These are phyloP conservation scores for Nothoprocta perdicaria DNA, from an alignment of 2,113 vertebrate species.

Conservation along the genomic window DNA sequence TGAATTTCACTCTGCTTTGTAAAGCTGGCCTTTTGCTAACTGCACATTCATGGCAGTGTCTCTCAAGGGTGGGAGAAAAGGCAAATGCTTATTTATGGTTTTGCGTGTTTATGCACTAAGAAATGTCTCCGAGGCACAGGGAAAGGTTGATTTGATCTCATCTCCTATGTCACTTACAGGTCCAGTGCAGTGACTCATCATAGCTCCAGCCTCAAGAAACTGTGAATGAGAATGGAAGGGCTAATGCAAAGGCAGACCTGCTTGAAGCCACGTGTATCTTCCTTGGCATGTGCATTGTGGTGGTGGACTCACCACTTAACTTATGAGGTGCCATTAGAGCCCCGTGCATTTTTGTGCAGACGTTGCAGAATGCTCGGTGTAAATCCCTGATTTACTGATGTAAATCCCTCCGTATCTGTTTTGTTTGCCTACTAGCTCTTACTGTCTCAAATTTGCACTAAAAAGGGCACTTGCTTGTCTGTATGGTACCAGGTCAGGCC, in stretches of 20 bases:
- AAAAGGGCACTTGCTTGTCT: background rate
- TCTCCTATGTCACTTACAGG: no score
- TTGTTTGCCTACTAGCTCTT: background rate
- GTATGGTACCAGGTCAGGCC: background rate
- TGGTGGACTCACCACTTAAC: no score
- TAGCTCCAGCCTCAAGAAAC: no score
- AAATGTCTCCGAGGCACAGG: background rate
- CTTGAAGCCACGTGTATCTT: no score
- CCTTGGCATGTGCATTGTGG: no score
- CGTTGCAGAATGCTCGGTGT: no score
- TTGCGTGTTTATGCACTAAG: background rate
- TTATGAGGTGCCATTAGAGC: no score
- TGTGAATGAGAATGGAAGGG: no score
- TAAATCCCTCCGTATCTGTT: accelerated
- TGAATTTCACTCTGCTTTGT: background rate
- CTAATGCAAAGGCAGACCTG: no score
- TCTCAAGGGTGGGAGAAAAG: no score
- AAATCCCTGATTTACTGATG: no score
- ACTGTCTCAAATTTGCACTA: background rate
- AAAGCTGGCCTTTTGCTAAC: background rate
- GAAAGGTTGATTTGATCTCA: background rate
- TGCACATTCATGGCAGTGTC: background rate
- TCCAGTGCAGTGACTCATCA: background rate
- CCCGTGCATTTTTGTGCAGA: no score
- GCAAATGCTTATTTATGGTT: background rate